Evolutionary conservation across 2,888 invertebrate genomes (phyloP), one percentile per base, ranked within the genome.

Genomic region (Steinernema scapterisci): DNA sequence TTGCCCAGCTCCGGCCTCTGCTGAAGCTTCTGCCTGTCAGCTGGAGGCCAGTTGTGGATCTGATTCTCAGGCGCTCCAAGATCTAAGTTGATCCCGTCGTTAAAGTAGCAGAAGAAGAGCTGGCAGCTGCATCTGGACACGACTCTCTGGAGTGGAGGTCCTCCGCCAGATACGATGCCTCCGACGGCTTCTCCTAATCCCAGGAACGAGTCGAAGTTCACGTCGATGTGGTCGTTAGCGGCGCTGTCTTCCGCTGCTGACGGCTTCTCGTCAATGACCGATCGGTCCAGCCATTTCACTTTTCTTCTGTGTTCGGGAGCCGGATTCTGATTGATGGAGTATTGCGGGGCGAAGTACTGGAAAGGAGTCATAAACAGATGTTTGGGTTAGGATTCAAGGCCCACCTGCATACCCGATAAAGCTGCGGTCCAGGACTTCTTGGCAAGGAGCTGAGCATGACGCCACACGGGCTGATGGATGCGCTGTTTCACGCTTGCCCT

Each of bases 61-160:
- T 25, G 31, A 3, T 56, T 54, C 56, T 73, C 52, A 1, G 44
- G 43, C n/a, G 44, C 77, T 19, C 74, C 74, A 2, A 78, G 70
- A 16, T 90, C 91, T 0, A 92, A 91, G 85, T 92, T 92, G 77
- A 92, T 91, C 78, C 91, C 91, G 73, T 92, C 92, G 87, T 94
- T 94, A 75, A 84, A 87, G 72, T 84, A 86, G 74, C 86, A 85
- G 77, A 87, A 99, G 90, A 95, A 96, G 89, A 99, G 95, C 90
- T 97, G 97, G 89, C 97, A 99, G 87, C 94, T 94, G 90, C 99
- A 97, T 0, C 96, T 91, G 0, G 96, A 96, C 16, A 97, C 97
- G 81, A 99, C 97, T 75, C 99, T 91, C 90, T 99, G 97, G 23
- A 99, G 90, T 91, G 97, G 90, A 90, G 89, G 77, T n/a, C 76